Base-by-base conservation (phyloP, 2,113 vertebrate species). In the Anhinga anhinga region DNA sequence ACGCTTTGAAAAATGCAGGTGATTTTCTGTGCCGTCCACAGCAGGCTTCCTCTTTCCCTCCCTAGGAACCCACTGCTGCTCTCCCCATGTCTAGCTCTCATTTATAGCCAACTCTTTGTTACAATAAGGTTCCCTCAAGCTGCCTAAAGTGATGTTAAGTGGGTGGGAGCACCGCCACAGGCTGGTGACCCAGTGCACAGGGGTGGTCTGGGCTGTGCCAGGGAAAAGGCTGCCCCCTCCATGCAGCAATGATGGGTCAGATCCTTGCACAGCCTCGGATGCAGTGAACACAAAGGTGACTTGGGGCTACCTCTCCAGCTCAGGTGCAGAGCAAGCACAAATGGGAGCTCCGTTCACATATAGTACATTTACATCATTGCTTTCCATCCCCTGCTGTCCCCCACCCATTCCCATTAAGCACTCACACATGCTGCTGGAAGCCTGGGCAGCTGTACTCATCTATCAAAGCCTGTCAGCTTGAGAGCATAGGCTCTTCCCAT, bases 391-490 rank as follows among this genome's bases (percentile, higher is more conserved):
- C 15, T 61, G 13, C 32, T 50, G 55, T 11, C 76, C 55, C 71
- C 47, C 50, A 52, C 44, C 69, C 56, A 10, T 40, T 86, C 49
- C 86, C 73, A 85, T 93, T 91, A 91, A 80, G 69, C 86, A 53
- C 69, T 89, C 77, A 84, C 65, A 95, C 58, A 91, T 61, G 86
- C 56, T 92, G 82, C 77, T 95, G 69, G 93, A 95, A 95, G 88
- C 69, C 45, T 76, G 93, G 96, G 83, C 96, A 97, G 95, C 94
- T 96, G 94, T 85, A 95, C 30, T 82, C 88, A 82, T 97, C 77
- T 84, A 94, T 95, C 95, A 97, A 93, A 96, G 91, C 81, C 70
- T 87, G 94, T 91, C 96, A 95, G 93, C 88, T 82, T 89, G 83
- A 95, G 77, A 96, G 78, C 70, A 87, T 61, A 82, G 93, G 91